phyloP scores from a whole-genome alignment of 2,113 vertebrate genomes.

The Myotis lucifugus region DNA sequence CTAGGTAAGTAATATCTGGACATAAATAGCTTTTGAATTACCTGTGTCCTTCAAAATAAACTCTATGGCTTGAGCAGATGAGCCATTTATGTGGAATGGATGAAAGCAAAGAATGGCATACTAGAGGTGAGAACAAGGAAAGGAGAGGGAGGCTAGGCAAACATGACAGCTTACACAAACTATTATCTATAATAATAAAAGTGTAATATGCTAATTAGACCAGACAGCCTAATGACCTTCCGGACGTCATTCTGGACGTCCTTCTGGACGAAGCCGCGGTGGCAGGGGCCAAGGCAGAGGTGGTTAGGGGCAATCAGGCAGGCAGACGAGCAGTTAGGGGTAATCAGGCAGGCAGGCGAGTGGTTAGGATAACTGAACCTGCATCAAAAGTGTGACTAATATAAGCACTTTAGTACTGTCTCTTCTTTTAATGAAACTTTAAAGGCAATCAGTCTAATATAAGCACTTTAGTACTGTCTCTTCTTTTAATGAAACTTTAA shows the following conservation, averaged over 20 bases:
- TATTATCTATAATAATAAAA: not conserved
- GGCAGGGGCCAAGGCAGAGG: too few relatives aligned
- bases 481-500: constrained; percentile 78
- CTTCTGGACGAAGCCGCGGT: too few relatives aligned
- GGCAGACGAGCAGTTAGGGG: too few relatives aligned
- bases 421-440: constrained; percentile 78
- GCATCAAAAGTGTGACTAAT: constrained; percentile 78
- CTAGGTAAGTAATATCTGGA: constrained; percentile 51
- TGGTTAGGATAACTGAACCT: constrained; percentile 40
- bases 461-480: constrained; percentile 71
- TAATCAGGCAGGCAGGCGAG: too few relatives aligned
- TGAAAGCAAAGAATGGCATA: not conserved
- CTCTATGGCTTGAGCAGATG: not conserved
- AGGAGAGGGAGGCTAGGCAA: not conserved
- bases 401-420: constrained; percentile 70
- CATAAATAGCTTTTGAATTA: constrained; percentile 44
- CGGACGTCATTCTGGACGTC: too few relatives aligned
- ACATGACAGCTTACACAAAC: not conserved
- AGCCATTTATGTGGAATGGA: not conserved
- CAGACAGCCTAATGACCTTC: too few relatives aligned
- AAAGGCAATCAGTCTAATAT: constrained; percentile 79
- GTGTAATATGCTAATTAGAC: too few relatives aligned
- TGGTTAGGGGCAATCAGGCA: too few relatives aligned
- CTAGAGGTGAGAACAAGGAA: not conserved
- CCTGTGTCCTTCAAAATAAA: not conserved